A percentile compares a stretch with the other conserved stretches of the same genome.
Conservation (phyloP, 2,797 vertebrate genomes). For the Melanotaenia parkinsoni region DNA sequence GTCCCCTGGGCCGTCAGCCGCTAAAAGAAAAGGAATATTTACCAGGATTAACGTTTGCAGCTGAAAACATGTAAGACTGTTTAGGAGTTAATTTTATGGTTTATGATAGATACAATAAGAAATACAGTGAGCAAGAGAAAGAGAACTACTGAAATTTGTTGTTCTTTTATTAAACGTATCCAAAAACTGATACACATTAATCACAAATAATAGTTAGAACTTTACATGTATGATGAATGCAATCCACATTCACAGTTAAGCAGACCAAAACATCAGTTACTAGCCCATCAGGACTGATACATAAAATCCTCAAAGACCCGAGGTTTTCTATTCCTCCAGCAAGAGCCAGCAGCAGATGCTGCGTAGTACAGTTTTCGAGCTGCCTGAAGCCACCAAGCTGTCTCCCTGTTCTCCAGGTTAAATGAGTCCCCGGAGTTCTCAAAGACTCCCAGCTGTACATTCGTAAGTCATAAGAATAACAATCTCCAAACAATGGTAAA, state of each 20-base stretch:
- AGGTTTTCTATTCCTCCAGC: slow-evolving; percentile 42
- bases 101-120: slow-evolving; percentile 35
- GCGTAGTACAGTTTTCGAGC: slow-evolving; percentile 22
- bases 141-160: slow-evolving; percentile 10
- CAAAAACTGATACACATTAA: slow-evolving; percentile 13
- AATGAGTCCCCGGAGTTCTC: slow-evolving; percentile 15
- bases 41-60: slow-evolving; percentile 39
- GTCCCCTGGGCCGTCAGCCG: slow-evolving; percentile 98
- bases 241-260: neutral
- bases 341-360: slow-evolving; percentile 57
- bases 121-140: slow-evolving; percentile 3
- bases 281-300: slow-evolving; percentile 38
- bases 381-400: slow-evolving; percentile 28
- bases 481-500: slow-evolving; percentile 14
- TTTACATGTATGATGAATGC: neutral
- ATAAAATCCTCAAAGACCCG: slow-evolving; percentile 34
- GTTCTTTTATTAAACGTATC: slow-evolving; percentile 20
- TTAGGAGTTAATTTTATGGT: slow-evolving; percentile 46
- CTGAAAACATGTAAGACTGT: slow-evolving; percentile 12
- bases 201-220: slow-evolving; percentile 3
- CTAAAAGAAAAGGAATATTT: slow-evolving; percentile 77
- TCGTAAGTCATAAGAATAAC: neutral
- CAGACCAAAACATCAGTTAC: neutral
- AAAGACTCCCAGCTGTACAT: slow-evolving; percentile 3
- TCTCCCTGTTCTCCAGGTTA: slow-evolving; percentile 40